Percentiles rank a stretch among this genome's conserved stretches.
Evolutionary conservation across 2,113 vertebrate species (phyloP).

Genomic region (Brienomyrus brachyistius): DNA sequence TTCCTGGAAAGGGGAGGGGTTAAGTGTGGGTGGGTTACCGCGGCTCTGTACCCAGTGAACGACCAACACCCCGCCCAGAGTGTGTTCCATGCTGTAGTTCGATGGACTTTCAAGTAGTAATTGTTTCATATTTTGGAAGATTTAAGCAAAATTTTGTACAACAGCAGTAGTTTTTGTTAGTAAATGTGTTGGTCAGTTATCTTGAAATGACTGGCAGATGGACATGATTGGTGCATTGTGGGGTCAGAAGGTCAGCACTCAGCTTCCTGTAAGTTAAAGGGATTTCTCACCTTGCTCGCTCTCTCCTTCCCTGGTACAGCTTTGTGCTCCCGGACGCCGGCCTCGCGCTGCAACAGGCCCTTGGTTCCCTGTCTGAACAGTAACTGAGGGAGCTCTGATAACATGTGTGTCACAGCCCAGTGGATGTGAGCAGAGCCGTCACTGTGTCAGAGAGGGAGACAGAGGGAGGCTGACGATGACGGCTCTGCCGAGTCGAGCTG

Average conservation of each 20-base stretch:
- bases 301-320: slow-evolving; percentile 40
- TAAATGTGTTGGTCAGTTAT: not conserved
- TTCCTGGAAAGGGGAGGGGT: not conserved
- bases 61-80: not conserved
- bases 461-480: not conserved
- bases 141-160: not conserved
- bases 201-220: not conserved
- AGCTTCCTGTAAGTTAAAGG: not conserved
- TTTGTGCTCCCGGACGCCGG: slow-evolving; percentile 52
- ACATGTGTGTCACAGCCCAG: not conserved
- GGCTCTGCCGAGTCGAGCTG: not conserved
- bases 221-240: not conserved
- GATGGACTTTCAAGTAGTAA: not conserved
- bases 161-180: not conserved
- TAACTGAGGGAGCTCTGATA: not conserved
- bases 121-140: not conserved
- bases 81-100: not conserved
- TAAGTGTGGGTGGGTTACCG: not conserved
- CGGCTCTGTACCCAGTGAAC: not conserved
- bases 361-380: slow-evolving; percentile 27
- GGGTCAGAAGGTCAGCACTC: not conserved
- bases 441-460: not conserved
- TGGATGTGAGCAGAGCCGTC: not conserved
- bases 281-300: not conserved
- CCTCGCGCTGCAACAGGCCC: slow-evolving; percentile 52